These are phyloP conservation scores for Capreolus pygargus DNA, from an alignment of 2,113 vertebrate species.

Conservation along the genomic window DNA sequence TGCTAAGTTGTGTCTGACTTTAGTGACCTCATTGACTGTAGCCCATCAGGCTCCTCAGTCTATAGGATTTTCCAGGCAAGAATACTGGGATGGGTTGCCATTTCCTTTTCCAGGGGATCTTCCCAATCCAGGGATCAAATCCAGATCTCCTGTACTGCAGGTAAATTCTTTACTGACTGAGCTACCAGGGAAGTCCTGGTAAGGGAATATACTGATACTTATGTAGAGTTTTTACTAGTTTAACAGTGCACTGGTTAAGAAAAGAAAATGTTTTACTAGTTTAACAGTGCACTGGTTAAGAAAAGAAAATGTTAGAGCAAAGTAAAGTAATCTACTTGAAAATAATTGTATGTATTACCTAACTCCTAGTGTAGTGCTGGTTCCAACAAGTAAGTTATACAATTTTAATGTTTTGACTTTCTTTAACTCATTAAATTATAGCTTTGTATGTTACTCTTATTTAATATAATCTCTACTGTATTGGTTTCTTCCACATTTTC, in stretches of 20 bases:
- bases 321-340: background rate
- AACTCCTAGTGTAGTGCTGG: constrained; percentile 84
- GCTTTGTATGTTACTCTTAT: constrained; percentile 84
- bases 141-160: background rate
- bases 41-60: background rate
- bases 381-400: constrained; percentile 87
- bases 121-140: background rate
- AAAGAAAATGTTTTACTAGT: background rate
- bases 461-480: constrained; percentile 80
- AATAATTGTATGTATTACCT: background rate
- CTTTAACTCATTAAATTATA: constrained; percentile 85
- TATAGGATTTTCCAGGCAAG: background rate
- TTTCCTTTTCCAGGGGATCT: background rate
- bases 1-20: background rate
- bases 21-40: background rate
- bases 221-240: background rate
- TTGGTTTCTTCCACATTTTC: background rate
- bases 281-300: background rate
- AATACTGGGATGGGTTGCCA: background rate
- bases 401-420: constrained; percentile 86
- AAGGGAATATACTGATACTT: background rate
- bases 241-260: background rate
- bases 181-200: background rate
- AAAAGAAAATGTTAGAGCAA: background rate
- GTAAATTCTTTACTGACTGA: background rate